Evolutionary conservation across 2,797 vertebrate genomes (phyloP), one percentile per base, ranked within the genome.

Genomic region (Halcyon leucocephala): DNA sequence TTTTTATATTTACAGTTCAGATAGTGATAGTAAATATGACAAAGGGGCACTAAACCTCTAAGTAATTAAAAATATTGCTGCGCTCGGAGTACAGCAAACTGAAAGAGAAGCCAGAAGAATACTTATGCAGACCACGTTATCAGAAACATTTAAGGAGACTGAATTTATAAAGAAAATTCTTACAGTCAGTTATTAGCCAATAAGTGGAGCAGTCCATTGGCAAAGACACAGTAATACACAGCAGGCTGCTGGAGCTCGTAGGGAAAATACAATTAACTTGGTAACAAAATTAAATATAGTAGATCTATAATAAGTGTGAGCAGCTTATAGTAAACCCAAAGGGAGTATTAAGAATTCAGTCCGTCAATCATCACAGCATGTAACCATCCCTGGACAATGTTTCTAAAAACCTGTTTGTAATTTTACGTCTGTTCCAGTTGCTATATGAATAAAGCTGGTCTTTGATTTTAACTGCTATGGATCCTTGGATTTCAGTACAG

Each of bases 251-350:
- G 88, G 44, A 90, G 83, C 86, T 94, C 86, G 94, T 61, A 89
- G 94, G 90, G 95, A 94, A 96, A 97, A 97, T 62, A 97, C 92
- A 97, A 97, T 97, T 96, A 96, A 65, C 94, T 94, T 16, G 57
- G 88, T 89, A 94, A 94, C 90, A 85, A 94, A 97, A 97, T 95
- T 95, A 97, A 95, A 95, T 94, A 82, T 94, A 94, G 88, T 92
- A 90, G 92, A 65, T 85, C 83, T 80, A 61, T 85, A 97, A 94
- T 87, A 95, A 96, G 86, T 82, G 74, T 77, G 81, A 96, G 71
- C 81, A 95, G 93, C 88, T 94, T 90, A 95, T 46, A 94, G 95
- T 79, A 86, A 96, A 90, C 90, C 81, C 91, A 90, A 85, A 95
- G 94, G 88, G 96, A 90, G 86, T 57, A 71, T 91, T 90, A 95